Evolutionary conservation across 2,888 invertebrate genomes (phyloP).

Genomic region (Cephus pulcher): DNA sequence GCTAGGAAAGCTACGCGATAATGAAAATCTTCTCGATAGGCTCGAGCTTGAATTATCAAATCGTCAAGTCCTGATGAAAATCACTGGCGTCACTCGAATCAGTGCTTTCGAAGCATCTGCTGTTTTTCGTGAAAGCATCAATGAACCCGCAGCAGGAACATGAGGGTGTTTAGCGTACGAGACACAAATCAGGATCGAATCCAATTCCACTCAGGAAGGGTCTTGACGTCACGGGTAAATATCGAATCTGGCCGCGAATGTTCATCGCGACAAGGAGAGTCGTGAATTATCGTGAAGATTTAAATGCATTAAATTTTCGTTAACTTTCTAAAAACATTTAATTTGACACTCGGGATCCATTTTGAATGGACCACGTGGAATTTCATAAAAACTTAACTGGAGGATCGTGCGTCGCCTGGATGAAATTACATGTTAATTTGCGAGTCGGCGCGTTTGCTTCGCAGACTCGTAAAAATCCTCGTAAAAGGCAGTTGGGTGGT

Average conservation of each 20-base stretch:
- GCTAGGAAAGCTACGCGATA: not conserved
- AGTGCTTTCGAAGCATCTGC: slow-evolving; percentile 25
- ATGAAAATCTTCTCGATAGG: not conserved
- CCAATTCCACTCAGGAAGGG: not conserved
- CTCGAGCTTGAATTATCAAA: not conserved
- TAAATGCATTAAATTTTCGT: not conserved
- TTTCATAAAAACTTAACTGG: not conserved
- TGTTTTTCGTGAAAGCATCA: slow-evolving; percentile 31
- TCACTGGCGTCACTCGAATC: not conserved
- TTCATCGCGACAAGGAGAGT: not conserved
- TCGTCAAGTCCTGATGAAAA: not conserved
- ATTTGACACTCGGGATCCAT: not conserved
- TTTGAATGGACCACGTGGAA: not conserved
- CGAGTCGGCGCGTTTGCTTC: slow-evolving; percentile 34
- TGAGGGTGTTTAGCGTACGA: slow-evolving; percentile 36
- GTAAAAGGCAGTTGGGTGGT: slow-evolving; percentile 31
- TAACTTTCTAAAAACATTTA: not conserved
- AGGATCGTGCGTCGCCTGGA: not conserved
- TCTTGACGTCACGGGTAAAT: not conserved
- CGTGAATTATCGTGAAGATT: not conserved
- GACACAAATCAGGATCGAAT: not conserved
- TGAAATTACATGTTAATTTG: slow-evolving; percentile 35
- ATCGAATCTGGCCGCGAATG: not conserved
- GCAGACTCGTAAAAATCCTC: slow-evolving; percentile 40
- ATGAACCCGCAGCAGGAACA: slow-evolving; percentile 48